phyloP scores from a whole-genome alignment of 2,113 vertebrate species.

The Clarias magur region DNA sequence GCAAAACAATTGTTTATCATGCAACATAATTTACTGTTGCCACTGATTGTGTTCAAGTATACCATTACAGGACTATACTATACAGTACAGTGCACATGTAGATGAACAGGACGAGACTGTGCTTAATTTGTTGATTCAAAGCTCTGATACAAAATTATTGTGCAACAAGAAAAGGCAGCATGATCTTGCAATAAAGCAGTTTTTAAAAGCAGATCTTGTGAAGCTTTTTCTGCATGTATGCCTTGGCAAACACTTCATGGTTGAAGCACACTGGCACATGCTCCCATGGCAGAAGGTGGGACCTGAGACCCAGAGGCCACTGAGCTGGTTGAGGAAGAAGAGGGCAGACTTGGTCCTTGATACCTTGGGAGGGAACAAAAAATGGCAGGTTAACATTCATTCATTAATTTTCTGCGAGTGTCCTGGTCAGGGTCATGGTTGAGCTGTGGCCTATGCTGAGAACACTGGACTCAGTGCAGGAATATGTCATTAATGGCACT shows the following conservation, averaged over 20 bases:
- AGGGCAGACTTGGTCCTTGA: slow-evolving; percentile 77
- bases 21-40: slow-evolving; percentile 42
- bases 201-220: not conserved
- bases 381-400: not conserved
- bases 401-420: not conserved
- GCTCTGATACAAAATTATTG: slow-evolving; percentile 37
- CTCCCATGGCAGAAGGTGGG: slow-evolving; percentile 60
- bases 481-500: not conserved
- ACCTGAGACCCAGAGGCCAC: slow-evolving; percentile 69
- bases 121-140: slow-evolving; percentile 40
- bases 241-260: slow-evolving; percentile 31
- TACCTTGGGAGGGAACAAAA: slow-evolving; percentile 74
- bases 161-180: slow-evolving; percentile 26
- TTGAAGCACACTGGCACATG: slow-evolving; percentile 63
- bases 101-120: slow-evolving; percentile 47
- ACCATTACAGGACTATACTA: slow-evolving; percentile 39
- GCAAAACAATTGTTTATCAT: slow-evolving; percentile 28
- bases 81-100: slow-evolving; percentile 16
- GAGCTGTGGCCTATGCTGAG: not conserved
- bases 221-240: slow-evolving; percentile 34
- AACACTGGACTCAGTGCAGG: not conserved
- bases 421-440: not conserved
- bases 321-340: slow-evolving; percentile 78
- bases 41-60: slow-evolving; percentile 38
- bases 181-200: not conserved